Evolutionary conservation across 2,113 vertebrate genomes (phyloP), one percentile per base, ranked within the genome.

Genomic region (Halcyon malimbica): DNA sequence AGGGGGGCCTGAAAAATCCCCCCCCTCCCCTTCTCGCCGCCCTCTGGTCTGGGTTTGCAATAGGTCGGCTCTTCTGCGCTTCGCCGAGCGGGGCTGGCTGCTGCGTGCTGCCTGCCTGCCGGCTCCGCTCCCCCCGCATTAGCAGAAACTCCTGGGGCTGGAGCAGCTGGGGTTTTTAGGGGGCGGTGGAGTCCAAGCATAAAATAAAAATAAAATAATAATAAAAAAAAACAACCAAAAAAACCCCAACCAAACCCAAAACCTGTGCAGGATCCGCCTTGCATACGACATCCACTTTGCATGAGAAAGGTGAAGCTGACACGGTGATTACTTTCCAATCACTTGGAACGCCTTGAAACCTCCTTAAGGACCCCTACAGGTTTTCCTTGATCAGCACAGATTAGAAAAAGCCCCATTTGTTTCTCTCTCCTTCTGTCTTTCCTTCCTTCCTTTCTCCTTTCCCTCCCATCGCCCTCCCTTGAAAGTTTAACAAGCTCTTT

Each of bases 291-390:
- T 91, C 98, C 98, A 97, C 98, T 99, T 99, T 98, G 98, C 99
- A 99, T 99, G 98, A 99, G 98, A 99, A 99, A 99, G 98, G 98
- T 98, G 98, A 98, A 98, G 98, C 98, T 98, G 99, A 98, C 98
- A 98, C 98, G 98, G 98, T 97, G 98, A 98, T 99, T 98, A 98
- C 98, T 98, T 98, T 97, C 98, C 98, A 98, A 98, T 98, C 98
- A 98, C 95, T 98, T 98, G 98, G 98, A 99, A 98, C 98, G 98
- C 97, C 98, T 97, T 94, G 97, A 98, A 97, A 96, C 97, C 96
- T 97, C 97, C 97, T 97, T 96, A 95, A 97, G 97, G 93, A 97
- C 92, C 95, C 97, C 97, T 87, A 91, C 94, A 93, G 94, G 92
- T 94, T 90, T 79, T 75, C 96, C 94, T 96, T 93, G 94, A 97